Base-by-base conservation (phyloP, 53 echinoderm and acorn worm species). In the Actinopyga echinites region DNA sequence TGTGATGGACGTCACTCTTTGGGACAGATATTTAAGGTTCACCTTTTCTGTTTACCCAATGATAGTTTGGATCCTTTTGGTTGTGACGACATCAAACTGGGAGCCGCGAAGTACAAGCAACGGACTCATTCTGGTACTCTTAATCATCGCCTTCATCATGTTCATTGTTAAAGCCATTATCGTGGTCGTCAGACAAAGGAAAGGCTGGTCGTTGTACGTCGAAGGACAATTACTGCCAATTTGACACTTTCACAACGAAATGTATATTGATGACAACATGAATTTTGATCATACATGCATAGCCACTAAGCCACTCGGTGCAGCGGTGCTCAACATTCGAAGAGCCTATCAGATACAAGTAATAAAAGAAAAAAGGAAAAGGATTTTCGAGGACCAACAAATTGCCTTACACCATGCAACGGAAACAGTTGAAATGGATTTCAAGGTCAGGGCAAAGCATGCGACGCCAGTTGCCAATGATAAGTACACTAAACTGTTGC, bases 161-260 rank as follows among this genome's bases (percentile, higher is more conserved):
- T 77, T 77, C 29, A 11, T 77, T 44, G 29, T 77, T 30, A 77
- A 77, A 54, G 32, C 54, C 12, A 55, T 77, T 20, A 5, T 55
- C 21, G 77, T 77, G 26, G 29, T 77, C 28, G 21, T 55, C 19
- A 53, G 77, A 20, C 56, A 77, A 30, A 77, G 49, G 29, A 77
- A 77, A 55, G 53, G 12, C 21, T 77, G 77, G 77, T 77, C 77
- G 26, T 30, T 77, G 19, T 77, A 77, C 77, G 77, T 77, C 25
- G 77, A 77, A 30, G 77, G 56, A 19, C 55, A 49, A 12, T 31
- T 55, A 32, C 21, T 77, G 11, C 20, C 45, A 31, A 49, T 77
- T 0, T 56, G 53, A 77, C 29, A 45, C 15, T 73, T 33, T 38
- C 43, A 21, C 49, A 49, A 49, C 15, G 49, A 49, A 40, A 40